These are phyloP conservation scores for Hofmannophila pseudospretella DNA, from an alignment of 2,888 invertebrate genomes.

Conservation along the genomic window DNA sequence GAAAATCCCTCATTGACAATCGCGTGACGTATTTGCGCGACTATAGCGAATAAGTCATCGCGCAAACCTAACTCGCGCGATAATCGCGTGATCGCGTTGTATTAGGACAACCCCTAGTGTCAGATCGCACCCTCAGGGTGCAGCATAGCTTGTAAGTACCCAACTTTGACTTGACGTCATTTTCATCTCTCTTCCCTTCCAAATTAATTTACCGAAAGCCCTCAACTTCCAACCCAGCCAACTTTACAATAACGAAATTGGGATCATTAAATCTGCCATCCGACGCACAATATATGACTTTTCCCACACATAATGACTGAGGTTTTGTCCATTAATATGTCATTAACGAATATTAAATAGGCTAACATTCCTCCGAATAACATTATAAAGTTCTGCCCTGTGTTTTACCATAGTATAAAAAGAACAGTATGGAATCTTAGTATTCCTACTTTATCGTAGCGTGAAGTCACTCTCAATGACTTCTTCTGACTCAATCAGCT, in stretches of 20 bases:
- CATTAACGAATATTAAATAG: conserved; percentile 54
- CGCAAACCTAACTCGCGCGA: too few relatives aligned
- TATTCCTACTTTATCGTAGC: too few relatives aligned
- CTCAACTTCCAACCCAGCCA: conserved; percentile 16
- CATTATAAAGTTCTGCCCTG: conserved; percentile 39
- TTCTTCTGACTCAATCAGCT: too few relatives aligned
- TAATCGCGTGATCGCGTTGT: too few relatives aligned
- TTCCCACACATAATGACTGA: conserved; percentile 44
- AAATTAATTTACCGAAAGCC: conserved; percentile 17
- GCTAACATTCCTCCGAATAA: conserved; percentile 32
- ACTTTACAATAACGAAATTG: conserved; percentile 39
- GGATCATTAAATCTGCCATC: conserved; percentile 35
- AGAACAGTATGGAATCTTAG: too few relatives aligned
- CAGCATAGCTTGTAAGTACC: not conserved
- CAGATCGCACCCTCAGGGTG: not conserved
- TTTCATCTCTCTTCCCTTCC: conserved; percentile 1
- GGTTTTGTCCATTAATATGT: conserved; percentile 60
- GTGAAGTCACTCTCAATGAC: too few relatives aligned
- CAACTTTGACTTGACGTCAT: conserved; percentile 1
- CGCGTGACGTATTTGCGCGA: too few relatives aligned
- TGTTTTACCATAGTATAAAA: too few relatives aligned
- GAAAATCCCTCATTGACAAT: too few relatives aligned
- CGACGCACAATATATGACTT: conserved; percentile 38
- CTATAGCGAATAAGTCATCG: too few relatives aligned
- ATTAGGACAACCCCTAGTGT: too few relatives aligned